Conservation (phyloP, 2,797 vertebrate genomes). For the Phrynocephalus forsythii region DNA sequence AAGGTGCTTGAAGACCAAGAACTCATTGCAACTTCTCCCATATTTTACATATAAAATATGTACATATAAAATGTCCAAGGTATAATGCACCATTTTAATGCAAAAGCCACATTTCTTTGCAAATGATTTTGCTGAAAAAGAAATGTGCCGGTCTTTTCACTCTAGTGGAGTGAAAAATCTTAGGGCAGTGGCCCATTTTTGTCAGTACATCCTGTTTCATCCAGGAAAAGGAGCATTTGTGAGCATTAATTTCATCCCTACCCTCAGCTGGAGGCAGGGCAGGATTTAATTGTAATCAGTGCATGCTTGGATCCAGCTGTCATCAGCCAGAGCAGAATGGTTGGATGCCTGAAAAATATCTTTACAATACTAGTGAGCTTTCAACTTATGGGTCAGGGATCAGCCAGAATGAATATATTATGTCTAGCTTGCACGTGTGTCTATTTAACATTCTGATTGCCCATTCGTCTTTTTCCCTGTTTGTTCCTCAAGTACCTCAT, state of each 20-base stretch:
- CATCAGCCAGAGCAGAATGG: not conserved
- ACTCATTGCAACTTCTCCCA: no score
- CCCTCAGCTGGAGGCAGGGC: not conserved
- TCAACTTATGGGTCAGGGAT: not conserved
- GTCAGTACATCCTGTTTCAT: no score
- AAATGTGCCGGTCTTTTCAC: no score
- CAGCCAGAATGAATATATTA: not conserved
- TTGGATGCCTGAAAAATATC: not conserved
- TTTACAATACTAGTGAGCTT: not conserved
- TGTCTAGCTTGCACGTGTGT: not conserved
- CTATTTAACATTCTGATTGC: conserved; percentile 41
- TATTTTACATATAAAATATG: no score
- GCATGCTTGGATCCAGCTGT: not conserved
- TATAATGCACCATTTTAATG: no score
- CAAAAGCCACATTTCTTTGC: no score
- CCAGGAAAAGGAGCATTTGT: no score
- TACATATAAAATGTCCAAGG: no score
- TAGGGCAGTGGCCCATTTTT: no score
- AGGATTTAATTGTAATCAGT: not conserved
- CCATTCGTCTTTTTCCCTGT: conserved; percentile 33
- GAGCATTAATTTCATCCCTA: not conserved
- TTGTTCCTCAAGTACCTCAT: not conserved
- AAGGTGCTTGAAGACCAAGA: no score
- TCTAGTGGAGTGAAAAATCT: no score
- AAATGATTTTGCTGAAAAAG: no score